phyloP scores from a whole-genome alignment of 2,113 vertebrate species.

The Chrysochloris asiatica region DNA sequence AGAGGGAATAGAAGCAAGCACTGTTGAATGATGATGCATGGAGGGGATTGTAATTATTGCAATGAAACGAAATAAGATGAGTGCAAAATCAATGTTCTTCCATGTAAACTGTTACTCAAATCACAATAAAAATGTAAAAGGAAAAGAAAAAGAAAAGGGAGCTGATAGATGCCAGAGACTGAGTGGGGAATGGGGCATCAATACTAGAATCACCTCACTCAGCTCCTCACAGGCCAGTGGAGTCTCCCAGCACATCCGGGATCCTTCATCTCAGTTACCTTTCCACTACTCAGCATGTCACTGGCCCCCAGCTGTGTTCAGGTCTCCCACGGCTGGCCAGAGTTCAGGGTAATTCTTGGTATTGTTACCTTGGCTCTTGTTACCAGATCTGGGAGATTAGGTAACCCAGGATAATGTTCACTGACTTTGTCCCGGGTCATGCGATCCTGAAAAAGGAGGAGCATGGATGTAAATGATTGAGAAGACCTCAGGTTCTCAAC shows the following conservation, averaged over 20 bases:
- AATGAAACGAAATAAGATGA: too few relatives aligned
- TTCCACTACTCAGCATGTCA: neutral
- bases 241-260: neutral
- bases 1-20: too few relatives aligned
- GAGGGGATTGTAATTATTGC: too few relatives aligned
- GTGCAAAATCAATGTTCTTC: too few relatives aligned
- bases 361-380: neutral
- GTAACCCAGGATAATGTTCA: slow-evolving; percentile 22
- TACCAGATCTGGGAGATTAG: neutral
- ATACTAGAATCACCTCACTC: neutral
- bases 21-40: too few relatives aligned
- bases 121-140: too few relatives aligned
- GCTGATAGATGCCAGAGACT: neutral
- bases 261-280: neutral
- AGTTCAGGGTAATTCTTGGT: neutral
- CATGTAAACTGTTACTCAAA: too few relatives aligned
- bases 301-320: neutral
- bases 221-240: neutral
- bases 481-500: slow-evolving; percentile 67
- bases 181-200: neutral
- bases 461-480: slow-evolving; percentile 60
- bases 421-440: slow-evolving; percentile 14
- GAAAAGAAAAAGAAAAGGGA: too few relatives aligned
- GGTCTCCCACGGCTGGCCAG: neutral
- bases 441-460: slow-evolving; percentile 22